Evolutionary conservation across 2,797 vertebrate species (phyloP), one percentile per base, ranked within the genome.

Genomic region (Danio choprae): DNA sequence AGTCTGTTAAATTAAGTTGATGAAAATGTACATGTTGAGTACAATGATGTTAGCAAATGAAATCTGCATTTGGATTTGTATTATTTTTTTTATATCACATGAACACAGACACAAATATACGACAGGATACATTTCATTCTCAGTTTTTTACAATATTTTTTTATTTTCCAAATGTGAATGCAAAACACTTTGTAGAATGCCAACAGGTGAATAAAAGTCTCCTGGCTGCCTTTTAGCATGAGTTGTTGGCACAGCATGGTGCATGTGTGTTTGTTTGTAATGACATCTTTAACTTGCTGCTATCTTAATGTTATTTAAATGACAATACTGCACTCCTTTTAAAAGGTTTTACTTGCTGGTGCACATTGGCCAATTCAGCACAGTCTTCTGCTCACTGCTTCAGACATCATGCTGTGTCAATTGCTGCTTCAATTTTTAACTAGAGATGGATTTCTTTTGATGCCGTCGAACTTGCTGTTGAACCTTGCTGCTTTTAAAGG

Each of bases 301-400:
- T 55, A 48, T 67, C 22, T 20, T 78, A 68, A 78, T 70, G 41
- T 20, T 38, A 60, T 78, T 67, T 77, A 44, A 67, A 55, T 56
- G 16, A 18, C 15, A 68, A 68, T 46, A 12, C 13, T 41, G n/a
- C n/a, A 53, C 48, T 64, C 12, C 18, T 53, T 53, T 65, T 62
- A 67, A 56, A 55, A 44, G 8, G 20, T n/a, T 64, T 55, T 51
- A 77, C 48, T 16, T 56, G 59, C 48, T 64, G 36, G 16, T 68
- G 22, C 44, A 63, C 29, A 63, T 9, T 46, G 51, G 51, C 51
- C 22, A 68, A 22, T 53, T 64, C 18, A 51, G 53, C 36, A 62
- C 43, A 48, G n/a, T 58, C 16, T 53, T 51, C 3, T 20, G 8
- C 15, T 55, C 22, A 43, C 8, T 43, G 50, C 20, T 56, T 53